Evolutionary conservation across 2,888 invertebrate species (phyloP).

Genomic region (Eupeodes latifasciatus): DNA sequence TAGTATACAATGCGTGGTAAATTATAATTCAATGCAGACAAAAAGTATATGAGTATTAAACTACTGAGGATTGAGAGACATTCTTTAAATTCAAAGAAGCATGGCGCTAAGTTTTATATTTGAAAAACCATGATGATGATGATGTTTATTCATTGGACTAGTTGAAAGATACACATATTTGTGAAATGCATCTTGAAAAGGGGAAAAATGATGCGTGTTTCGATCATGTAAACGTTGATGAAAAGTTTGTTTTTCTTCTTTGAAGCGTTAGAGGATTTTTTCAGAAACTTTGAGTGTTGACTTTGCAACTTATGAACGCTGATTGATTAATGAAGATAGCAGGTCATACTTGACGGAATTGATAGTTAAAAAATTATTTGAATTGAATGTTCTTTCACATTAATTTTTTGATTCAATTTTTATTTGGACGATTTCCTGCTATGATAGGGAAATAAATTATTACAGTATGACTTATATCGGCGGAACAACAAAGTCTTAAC

Average conservation of each 20-base stretch:
- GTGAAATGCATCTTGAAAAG: conserved; percentile 54
- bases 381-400: not conserved
- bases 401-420: not conserved
- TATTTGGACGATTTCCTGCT: too few species aligned
- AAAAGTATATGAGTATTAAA: not conserved
- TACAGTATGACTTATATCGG: too few species aligned
- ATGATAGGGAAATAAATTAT: too few species aligned
- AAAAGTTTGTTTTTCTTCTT: conserved; percentile 38
- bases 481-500: too few species aligned
- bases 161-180: conserved; percentile 71
- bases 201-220: conserved; percentile 31
- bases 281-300: conserved; percentile 2
- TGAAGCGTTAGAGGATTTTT: not conserved
- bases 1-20: conserved; percentile 51
- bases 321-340: conserved; percentile 23
- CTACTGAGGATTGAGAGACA: conserved; percentile 15
- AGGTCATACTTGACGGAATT: not conserved
- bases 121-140: conserved; percentile 48
- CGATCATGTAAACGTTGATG: conserved; percentile 26
- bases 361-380: not conserved
- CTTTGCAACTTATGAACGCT: not conserved
- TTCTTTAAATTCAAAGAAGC: conserved; percentile 71
- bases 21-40: conserved; percentile 53
- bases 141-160: conserved; percentile 68
- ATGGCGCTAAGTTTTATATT: conserved; percentile 74